Conservation (phyloP, 2,888 invertebrate genomes). For the Mesoligia furuncula region DNA sequence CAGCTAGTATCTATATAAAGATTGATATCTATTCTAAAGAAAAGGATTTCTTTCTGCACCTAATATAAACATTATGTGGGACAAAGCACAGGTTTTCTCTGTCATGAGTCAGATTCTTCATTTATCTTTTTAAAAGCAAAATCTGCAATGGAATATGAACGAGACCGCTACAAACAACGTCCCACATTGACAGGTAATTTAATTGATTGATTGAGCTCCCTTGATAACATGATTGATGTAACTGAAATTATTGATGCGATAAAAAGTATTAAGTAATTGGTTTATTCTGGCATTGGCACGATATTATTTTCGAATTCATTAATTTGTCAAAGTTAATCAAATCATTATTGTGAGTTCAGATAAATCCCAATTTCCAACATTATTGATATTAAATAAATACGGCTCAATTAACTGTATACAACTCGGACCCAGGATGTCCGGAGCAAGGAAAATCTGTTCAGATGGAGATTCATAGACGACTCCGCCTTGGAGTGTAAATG, state of each 20-base stretch:
- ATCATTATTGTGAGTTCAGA: neutral
- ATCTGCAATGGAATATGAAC: neutral
- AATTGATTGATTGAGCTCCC: slow-evolving; percentile 35
- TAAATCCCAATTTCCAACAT: neutral
- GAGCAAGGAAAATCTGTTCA: neutral
- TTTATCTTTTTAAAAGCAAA: slow-evolving; percentile 16
- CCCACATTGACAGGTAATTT: slow-evolving; percentile 17
- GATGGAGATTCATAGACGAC: neutral
- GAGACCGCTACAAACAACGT: slow-evolving; percentile 2
- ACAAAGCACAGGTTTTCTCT: neutral
- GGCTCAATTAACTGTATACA: neutral
- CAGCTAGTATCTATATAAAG: neutral
- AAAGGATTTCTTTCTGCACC: neutral
- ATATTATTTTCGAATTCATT: slow-evolving; percentile 11
- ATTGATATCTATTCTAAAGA: neutral
- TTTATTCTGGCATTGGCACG: neutral
- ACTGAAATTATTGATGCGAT: slow-evolving; percentile 37
- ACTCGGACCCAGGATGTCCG: neutral
- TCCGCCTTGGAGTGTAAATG: too few relatives aligned
- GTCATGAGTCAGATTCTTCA: neutral
- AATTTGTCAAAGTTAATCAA: neutral
- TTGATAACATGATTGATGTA: slow-evolving; percentile 29
- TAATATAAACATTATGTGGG: neutral
- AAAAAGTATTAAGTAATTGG: neutral
- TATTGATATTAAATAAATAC: neutral